Base-by-base conservation (phyloP, 2,797 vertebrate genomes). In the Lepilemur septentrionalis region DNA sequence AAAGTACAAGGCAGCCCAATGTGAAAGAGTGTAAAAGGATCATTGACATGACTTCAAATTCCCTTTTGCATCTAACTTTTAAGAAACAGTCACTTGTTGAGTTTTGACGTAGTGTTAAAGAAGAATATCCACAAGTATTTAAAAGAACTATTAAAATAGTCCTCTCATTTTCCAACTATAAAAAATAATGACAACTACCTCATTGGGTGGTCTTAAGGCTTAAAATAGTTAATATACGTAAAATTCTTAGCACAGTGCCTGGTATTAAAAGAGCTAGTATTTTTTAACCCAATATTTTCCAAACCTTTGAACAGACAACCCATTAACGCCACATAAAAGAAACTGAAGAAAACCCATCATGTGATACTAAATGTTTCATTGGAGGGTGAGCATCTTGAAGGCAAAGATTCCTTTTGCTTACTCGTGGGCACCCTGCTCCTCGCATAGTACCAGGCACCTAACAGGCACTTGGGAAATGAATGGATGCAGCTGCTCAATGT, bases 231-330 rank as follows among this genome's bases (percentile, higher is more conserved):
- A 59, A 81, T 57, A 43, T 11, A 63, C 46, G 7, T 13, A 82
- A 94, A 96, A 67, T 6, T 32, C 23, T 81, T 70, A 92, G 23
- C 52, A 35, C 7, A 90, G 32, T 75, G 41, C 28, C 59, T 50
- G 78, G 3, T 28, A n/a, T 48, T 41, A 70, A 88, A 78, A 55
- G 14, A 85, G 14, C 23, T 87, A n/a, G 43, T 67, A 70, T 32
- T 86, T 55, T 89, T 67, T 46, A 89, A 80, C 52, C 22, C 28
- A 93, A 8, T 75, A 38, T 96, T 94, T 91, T 85, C n/a, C 18
- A 75, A 89, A 89, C 12, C n/a, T 81, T 95, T 73, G 28, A 61
- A 38, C 20, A 75, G 73, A 82, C 32, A 85, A 81, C 25, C 11
- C 7, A 52, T 72, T 84, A 82, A 59, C 3, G 57, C 0, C 1